phyloP scores from a whole-genome alignment of 2,888 invertebrate genomes.

The Ophion slaviceki region DNA sequence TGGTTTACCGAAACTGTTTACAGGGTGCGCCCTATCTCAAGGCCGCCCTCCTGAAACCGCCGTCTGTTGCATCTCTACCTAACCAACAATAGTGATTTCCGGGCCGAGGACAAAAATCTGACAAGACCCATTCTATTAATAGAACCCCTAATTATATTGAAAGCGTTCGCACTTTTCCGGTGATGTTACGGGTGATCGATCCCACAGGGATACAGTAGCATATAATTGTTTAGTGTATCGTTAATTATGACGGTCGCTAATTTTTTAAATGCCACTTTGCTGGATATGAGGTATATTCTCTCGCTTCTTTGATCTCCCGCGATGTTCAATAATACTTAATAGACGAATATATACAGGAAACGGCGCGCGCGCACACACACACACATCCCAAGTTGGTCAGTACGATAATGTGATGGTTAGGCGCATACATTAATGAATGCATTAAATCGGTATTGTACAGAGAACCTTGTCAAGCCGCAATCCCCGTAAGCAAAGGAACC shows the following conservation, averaged over 20 bases:
- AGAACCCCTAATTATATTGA: too few species aligned
- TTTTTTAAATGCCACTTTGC: too few species aligned
- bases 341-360: too few species aligned
- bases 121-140: slow-evolving; percentile 66
- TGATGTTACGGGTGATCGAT: too few species aligned
- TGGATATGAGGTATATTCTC: too few species aligned
- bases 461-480: slow-evolving; percentile 45
- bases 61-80: slow-evolving; percentile 74
- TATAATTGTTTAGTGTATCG: too few species aligned
- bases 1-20: slow-evolving; percentile 48
- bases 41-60: slow-evolving; percentile 73
- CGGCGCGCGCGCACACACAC: neutral
- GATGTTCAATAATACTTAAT: too few species aligned
- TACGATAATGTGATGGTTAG: neutral
- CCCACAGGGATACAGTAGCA: too few species aligned
- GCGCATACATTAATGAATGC: slow-evolving; percentile 39
- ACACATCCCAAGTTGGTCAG: neutral
- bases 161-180: too few species aligned
- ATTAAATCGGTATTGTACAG: slow-evolving; percentile 57
- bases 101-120: slow-evolving; percentile 76
- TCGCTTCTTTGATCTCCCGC: too few species aligned
- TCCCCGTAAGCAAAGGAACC: slow-evolving; percentile 31
- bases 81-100: slow-evolving; percentile 76
- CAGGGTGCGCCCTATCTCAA: slow-evolving; percentile 43
- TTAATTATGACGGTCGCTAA: too few species aligned